A percentile compares a stretch with the other conserved stretches of the same genome.
Conservation (phyloP, 1,140 invertebrate species). For the Calephelis nemesis region DNA sequence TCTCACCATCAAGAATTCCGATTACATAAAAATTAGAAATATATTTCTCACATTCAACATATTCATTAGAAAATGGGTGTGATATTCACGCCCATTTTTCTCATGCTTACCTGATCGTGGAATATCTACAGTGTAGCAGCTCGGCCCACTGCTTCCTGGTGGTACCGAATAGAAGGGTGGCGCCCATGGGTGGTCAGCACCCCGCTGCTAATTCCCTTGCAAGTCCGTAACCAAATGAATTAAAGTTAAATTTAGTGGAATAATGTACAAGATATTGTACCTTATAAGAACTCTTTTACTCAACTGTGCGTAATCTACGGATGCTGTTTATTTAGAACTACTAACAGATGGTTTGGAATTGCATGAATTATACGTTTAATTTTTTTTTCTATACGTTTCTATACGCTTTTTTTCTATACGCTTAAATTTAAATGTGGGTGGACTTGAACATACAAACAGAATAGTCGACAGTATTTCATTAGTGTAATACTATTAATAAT, state of each 20-base stretch:
- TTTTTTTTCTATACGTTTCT: no score
- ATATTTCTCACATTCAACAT: not conserved
- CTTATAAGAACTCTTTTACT: not conserved
- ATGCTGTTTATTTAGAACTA: no score
- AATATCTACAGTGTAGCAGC: conserved; percentile 43
- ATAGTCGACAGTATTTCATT: no score
- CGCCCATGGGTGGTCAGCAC: conserved; percentile 31
- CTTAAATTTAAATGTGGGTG: no score
- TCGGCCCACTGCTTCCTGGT: conserved; percentile 27
- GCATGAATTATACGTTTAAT: no score
- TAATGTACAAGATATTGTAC: conserved; percentile 23
- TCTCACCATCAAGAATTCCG: no score
- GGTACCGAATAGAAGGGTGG: not conserved
- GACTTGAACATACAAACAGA: no score
- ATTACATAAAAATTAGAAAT: no score
- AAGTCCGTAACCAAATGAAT: conserved; percentile 44
- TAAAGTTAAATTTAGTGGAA: conserved; percentile 55
- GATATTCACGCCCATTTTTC: conserved; percentile 48
- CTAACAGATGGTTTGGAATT: no score
- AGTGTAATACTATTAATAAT: no score
- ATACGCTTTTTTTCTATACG: no score
- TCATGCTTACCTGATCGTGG: conserved; percentile 33
- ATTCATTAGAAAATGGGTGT: conserved; percentile 28
- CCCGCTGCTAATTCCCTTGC: conserved; percentile 37
- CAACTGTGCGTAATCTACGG: no score